These are phyloP conservation scores for Lynx canadensis DNA, from an alignment of 2,113 vertebrate genomes.

Conservation along the genomic window DNA sequence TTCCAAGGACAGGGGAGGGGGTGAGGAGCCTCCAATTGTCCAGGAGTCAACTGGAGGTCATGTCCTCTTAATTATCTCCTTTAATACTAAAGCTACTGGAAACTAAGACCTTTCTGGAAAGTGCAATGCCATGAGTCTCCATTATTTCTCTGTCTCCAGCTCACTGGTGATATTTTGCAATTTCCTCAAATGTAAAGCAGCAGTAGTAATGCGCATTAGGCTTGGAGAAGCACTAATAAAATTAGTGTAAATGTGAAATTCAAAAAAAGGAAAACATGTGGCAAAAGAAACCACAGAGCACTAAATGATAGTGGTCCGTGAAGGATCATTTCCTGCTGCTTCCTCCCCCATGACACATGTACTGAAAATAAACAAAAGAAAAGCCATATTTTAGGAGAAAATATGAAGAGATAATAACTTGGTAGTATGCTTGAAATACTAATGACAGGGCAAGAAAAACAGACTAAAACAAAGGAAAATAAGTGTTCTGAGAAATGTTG, in stretches of 20 bases:
- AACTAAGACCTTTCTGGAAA: neutral
- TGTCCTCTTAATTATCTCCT: neutral
- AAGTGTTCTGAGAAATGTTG: neutral
- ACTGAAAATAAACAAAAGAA: neutral
- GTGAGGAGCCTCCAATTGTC: neutral
- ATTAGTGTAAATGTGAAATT: neutral
- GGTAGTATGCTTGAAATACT: neutral
- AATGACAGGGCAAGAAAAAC: neutral
- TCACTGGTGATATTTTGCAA: neutral
- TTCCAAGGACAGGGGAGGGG: neutral
- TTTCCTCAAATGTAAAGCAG: conserved; percentile 32
- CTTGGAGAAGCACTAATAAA: neutral
- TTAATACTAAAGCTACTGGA: neutral
- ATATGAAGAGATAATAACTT: neutral
- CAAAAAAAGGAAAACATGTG: neutral
- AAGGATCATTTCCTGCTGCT: neutral
- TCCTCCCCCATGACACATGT: neutral
- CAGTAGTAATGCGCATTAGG: neutral
- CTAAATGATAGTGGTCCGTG: neutral
- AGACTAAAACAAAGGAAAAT: neutral
- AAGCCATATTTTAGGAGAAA: neutral
- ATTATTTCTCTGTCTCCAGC: neutral
- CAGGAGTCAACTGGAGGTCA: neutral
- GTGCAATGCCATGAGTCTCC: neutral
- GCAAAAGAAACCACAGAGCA: neutral